Base-by-base conservation (phyloP, 2,113 vertebrate genomes). In the Ursus arctos region DNA sequence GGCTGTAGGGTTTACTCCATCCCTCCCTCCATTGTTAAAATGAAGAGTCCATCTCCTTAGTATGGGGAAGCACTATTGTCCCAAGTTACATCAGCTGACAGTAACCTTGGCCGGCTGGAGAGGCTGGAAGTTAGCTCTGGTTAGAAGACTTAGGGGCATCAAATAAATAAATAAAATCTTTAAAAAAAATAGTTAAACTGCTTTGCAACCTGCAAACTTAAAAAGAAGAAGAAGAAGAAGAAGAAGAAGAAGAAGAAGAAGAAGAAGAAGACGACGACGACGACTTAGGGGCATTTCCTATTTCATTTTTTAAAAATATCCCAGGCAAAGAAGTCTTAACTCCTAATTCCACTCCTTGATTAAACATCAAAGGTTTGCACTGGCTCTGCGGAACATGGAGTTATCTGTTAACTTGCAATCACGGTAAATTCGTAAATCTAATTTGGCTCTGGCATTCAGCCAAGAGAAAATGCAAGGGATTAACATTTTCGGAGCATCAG, bases 291-390 rank as follows among this genome's bases (percentile, higher is more conserved):
- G n/a, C 77, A 94, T 98, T 97, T 97, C 84, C 93, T 96, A 55
- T 79, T 90, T 95, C 81, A 26, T 96, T 59, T 63, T 93, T 95
- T 95, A 71, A 93, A 85, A 49, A 77, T 97, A 91, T 97, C 93
- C 71, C 79, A 88, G 97, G 97, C 63, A 80, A 96, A 59, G 84
- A 93, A 83, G 95, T 92, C 96, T 97, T 94, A 98, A 94, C 55
- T 94, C 87, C 76, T 97, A 97, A 98, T 98, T 98, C 97, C 76
- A 92, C 87, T 97, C 91, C 98, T 98, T 98, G 97, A 98, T 98
- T 98, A 98, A 98, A 98, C 96, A 95, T 98, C 96, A 98, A 94
- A 96, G 97, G 86, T 94, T 98, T 86, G 72, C 88, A 93, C 40
- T 67, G 88, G 93, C 97, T 98, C 36, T 31, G 92, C 92, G 36